Evolutionary conservation across 1,140 invertebrate species (phyloP), one percentile per base, ranked within the genome.

Genomic region (Drosophila willistoni): DNA sequence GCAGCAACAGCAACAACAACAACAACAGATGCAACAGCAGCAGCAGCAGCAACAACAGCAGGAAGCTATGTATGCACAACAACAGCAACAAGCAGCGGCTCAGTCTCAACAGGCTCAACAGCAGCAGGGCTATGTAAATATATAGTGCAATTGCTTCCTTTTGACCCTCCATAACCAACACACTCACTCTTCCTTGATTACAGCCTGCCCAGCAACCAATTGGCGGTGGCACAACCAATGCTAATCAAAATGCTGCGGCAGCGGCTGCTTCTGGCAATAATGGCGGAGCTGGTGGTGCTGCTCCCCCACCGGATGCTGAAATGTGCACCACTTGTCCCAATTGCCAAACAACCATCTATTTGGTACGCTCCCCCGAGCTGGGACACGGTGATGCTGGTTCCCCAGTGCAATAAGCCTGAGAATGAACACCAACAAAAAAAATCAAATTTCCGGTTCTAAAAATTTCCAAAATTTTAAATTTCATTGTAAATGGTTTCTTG

Each of bases 321-420:
- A 79, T 91, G 81, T 91, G 90, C 62, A 91, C 90, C 42, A 91
- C 90, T 22, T 91, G 90, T 41, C 90, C 90, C 22, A 91, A 91
- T 67, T 91, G 90, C 62, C 87, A 90, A 62, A 90, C 90, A 7
- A 91, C 87, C 9, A 91, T 91, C 12, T 90, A 90, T 66, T 63
- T 91, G 61, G 84, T 91, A 13, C 90, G 90, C 42, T 47, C 74
- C 7, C 70, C 85, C 4, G 90, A 91, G 19, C 22, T 81, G 59
- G 84, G 84, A 3, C 41, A 90, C 9, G 86, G 85, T 7, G 86
- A 90, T 69, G 75, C 62, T 13, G 70, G 68, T 3, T 6, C 68
- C 6, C 42, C 79, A 13, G 34, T 73, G 36, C 69, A 90, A 54
- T 78, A 69, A 74, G 17, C 44, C 44, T 1, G 14, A 14, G 14